These are phyloP conservation scores for Callimorpha dominula DNA, from an alignment of 2,888 invertebrate species.

Conservation along the genomic window DNA sequence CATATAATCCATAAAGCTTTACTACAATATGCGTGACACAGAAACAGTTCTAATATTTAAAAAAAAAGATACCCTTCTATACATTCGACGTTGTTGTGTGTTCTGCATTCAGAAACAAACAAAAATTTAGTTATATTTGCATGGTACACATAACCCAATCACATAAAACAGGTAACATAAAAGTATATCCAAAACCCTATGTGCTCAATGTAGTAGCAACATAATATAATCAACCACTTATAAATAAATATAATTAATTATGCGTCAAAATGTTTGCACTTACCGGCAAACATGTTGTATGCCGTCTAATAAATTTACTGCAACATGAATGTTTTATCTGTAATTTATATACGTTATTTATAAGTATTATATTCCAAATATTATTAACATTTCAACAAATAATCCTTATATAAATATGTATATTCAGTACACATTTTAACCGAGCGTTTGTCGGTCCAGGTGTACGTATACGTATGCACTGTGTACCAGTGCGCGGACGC, in stretches of 20 bases:
- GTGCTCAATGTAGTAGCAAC: constrained; percentile 39
- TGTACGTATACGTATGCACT: too few species aligned
- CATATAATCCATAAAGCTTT: constrained; percentile 57
- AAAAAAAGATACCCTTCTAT: constrained; percentile 18
- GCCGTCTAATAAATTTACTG: constrained; percentile 79
- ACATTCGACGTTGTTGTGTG: constrained; percentile 12
- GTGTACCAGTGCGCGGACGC: too few species aligned
- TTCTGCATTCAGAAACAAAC: constrained; percentile 19
- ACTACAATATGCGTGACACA: constrained; percentile 24
- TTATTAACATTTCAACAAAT: background rate
- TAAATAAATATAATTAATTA: constrained; percentile 35
- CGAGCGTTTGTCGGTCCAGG: too few species aligned
- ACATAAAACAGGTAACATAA: constrained; percentile 21
- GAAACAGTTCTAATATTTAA: background rate
- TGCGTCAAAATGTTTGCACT: constrained; percentile 69
- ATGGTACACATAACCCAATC: constrained; percentile 2
- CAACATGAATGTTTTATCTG: constrained; percentile 82
- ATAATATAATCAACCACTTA: constrained; percentile 39
- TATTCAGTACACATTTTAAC: background rate
- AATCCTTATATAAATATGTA: background rate
- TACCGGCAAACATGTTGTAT: constrained; percentile 78
- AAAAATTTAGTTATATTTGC: constrained; percentile 10
- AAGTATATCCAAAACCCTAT: constrained; percentile 32
- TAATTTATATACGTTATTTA: constrained; percentile 61
- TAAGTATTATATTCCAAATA: constrained; percentile 9